Evolutionary conservation across 2,888 invertebrate genomes (phyloP).

Genomic region (Aradus depressus): DNA sequence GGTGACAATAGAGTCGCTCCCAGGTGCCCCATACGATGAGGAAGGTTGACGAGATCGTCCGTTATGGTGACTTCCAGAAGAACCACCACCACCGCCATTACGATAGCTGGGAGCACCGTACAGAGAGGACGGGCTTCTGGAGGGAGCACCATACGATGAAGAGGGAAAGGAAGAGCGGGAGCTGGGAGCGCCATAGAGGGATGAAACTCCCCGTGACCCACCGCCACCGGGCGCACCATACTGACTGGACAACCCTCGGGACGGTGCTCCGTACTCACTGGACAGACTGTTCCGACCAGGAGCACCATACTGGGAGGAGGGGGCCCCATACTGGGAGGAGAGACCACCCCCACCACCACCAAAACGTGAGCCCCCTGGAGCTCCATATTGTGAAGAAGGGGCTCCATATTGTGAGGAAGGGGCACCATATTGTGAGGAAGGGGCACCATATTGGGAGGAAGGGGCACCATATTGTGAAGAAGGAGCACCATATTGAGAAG

Average conservation of each 20-base stretch:
- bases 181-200: conserved; percentile 18
- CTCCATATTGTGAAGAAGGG: conserved; percentile 23
- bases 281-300: conserved; percentile 14
- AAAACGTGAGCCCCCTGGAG: conserved; percentile 8
- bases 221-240: conserved; percentile 20
- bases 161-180: no score
- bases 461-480: conserved; percentile 15
- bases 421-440: conserved; percentile 27
- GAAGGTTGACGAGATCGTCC: conserved; percentile 34
- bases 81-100: conserved; percentile 16
- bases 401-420: conserved; percentile 20
- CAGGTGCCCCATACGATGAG: conserved; percentile 26
- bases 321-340: conserved; percentile 24
- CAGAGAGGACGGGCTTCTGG: conserved; percentile 23
- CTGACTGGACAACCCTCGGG: conserved; percentile 16
- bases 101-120: conserved; percentile 27
- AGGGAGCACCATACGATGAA: conserved; percentile 24
- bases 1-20: conserved; percentile 8
- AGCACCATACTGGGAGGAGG: conserved; percentile 27
- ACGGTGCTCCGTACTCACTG: conserved; percentile 18
- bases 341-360: no score
- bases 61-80: conserved; percentile 21
- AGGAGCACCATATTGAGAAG: conserved; percentile 21
- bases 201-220: conserved; percentile 14
- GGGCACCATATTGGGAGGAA: conserved; percentile 19